Evolutionary conservation across 2,113 vertebrate genomes (phyloP), one percentile per base, ranked within the genome.

Genomic region (Odobenus rosmarus): DNA sequence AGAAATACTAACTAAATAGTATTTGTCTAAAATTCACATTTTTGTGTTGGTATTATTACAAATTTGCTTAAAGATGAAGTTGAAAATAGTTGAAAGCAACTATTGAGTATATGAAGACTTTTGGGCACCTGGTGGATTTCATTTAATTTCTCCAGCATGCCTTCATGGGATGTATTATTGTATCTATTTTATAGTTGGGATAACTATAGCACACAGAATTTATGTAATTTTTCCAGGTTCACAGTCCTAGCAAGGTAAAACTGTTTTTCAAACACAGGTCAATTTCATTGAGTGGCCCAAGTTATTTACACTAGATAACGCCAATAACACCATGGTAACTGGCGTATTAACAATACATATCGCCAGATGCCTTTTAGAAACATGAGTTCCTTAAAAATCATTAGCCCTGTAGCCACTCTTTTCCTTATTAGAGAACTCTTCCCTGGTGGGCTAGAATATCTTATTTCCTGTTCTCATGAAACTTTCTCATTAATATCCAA

Each of bases 401-500:
- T 24, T 49, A 36, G 4, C 19, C 19, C 19, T 62, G 6, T 10
- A 62, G 7, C 36, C 10, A 33, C 7, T 74, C 8, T 61, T 71
- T 93, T 59, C 74, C 31, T 59, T 36, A 53, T 33, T 39, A 87
- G 64, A 88, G n/a, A 49, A 42, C 69, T 61, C 49, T 86, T 67
- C 67, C 62, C 46, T 84, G 36, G 4, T 67, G 61, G 46, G 62
- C 55, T 21, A 80, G n/a, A 51, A 7, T 13, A 57, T 80, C 72
- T 94, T 84, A 71, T 71, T 93, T 90, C 51, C 51, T 86, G 33
- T 74, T 90, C 15, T 88, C 24, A 79, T 33, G 31, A 88, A 91
- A 83, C 42, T 62, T 95, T n/a, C 28, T 62, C 33, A 76, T 74
- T 85, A 62, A 81, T 59, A 72, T 24, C 26, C 23, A 80, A 59